A percentile compares a stretch with the other conserved stretches of the same genome.
phyloP scores from a whole-genome alignment of 2,113 vertebrate genomes.

The Cairina moschata region DNA sequence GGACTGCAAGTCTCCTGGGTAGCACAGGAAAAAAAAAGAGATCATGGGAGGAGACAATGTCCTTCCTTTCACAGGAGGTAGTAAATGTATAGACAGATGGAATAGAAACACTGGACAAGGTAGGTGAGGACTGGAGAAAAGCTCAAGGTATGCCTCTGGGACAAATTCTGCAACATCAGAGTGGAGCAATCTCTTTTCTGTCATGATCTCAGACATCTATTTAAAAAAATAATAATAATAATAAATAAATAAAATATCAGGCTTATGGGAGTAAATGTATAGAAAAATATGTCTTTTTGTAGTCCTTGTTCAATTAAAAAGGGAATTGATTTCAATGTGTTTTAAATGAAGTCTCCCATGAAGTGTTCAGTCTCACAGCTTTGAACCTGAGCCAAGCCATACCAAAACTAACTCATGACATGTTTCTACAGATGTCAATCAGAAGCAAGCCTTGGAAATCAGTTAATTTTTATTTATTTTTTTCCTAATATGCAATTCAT shows the following conservation, averaged over 20 bases:
- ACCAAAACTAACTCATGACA: background rate
- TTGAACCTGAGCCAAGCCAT: background rate
- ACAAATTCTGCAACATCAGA: background rate
- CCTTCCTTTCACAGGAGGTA: background rate
- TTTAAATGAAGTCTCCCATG: background rate
- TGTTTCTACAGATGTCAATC: background rate
- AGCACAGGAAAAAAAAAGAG: background rate
- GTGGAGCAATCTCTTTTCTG: background rate
- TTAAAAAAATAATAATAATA: background rate
- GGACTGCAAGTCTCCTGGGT: background rate
- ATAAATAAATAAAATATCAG: background rate
- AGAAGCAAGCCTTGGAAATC: background rate
- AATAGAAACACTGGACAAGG: background rate
- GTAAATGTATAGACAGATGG: background rate
- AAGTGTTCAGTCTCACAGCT: background rate
- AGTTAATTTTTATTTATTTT: no score
- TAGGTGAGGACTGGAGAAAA: background rate
- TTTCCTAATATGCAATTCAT: background rate
- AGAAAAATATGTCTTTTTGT: background rate
- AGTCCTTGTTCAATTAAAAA: background rate
- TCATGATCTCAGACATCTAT: background rate
- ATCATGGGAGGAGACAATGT: no score
- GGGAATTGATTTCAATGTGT: background rate
- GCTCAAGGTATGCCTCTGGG: rapidly evolving
- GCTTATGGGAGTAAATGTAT: background rate